Conservation (phyloP, 2,797 vertebrate species). For the Chelonia mydas region DNA sequence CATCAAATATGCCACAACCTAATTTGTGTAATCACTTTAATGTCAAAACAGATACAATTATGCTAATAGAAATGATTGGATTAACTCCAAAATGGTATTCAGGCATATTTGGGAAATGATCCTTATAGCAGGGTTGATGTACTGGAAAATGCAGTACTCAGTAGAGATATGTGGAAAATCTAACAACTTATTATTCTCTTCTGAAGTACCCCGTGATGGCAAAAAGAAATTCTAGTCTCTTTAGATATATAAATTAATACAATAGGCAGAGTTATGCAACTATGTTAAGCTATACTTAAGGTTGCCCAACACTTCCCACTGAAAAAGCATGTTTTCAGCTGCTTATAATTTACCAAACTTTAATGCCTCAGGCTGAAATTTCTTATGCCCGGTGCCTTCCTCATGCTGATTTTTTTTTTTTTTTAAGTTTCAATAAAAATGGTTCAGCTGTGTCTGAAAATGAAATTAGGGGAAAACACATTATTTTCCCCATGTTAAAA, state of each 20-base stretch:
- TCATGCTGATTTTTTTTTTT: background rate
- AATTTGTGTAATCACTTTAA: background rate
- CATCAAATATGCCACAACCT: background rate
- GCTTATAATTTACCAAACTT: background rate
- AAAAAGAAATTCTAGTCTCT: background rate
- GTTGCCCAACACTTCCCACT: background rate
- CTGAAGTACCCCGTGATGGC: fast-evolving
- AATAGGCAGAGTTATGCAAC: background rate
- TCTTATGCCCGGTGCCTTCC: background rate
- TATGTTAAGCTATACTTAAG: background rate
- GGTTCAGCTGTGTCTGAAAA: background rate
- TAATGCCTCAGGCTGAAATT: background rate
- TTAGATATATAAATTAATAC: background rate
- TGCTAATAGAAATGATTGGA: background rate
- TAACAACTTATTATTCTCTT: background rate
- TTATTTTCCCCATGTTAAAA: background rate
- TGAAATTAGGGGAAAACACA: background rate
- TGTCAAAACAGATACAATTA: background rate
- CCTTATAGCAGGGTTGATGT: background rate
- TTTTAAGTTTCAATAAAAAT: background rate
- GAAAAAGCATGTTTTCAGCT: background rate
- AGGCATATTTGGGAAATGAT: background rate
- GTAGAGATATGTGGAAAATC: background rate
- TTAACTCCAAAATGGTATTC: background rate
- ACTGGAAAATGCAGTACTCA: background rate